Conservation (phyloP, 2,113 vertebrate genomes). For the Poeciliopsis turrubarensis region DNA sequence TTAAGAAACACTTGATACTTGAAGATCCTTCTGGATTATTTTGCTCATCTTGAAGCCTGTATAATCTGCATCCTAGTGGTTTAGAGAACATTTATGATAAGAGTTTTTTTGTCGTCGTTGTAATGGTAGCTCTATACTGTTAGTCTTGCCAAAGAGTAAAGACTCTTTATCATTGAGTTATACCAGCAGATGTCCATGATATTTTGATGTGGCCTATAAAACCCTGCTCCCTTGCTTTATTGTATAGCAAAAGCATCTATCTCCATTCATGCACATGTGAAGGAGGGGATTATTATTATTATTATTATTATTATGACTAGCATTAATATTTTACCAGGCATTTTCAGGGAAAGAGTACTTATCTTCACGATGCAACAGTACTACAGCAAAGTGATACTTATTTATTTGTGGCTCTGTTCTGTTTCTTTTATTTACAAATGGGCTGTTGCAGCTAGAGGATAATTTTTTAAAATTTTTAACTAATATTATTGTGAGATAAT, state of each 20-base stretch:
- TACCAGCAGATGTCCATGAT: constrained; percentile 68
- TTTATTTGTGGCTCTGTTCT: constrained; percentile 61
- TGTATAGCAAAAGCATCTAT: constrained; percentile 19
- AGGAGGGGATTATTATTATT: not conserved
- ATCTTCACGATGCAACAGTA: constrained; percentile 82
- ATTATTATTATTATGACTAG: not conserved
- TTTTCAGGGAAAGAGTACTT: constrained; percentile 92
- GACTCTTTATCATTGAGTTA: constrained; percentile 53
- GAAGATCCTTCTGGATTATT: constrained; percentile 68
- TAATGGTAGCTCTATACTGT: constrained; percentile 34
- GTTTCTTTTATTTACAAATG: constrained; percentile 57
- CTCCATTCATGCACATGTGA: not conserved
- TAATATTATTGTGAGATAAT: constrained; percentile 53
- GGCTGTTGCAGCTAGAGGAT: constrained; percentile 37
- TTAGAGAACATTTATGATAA: constrained; percentile 56
- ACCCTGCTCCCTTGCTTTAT: constrained; percentile 45
- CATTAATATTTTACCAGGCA: constrained; percentile 77
- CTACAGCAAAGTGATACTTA: constrained; percentile 62
- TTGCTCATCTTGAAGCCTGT: constrained; percentile 65
- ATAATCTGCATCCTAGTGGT: constrained; percentile 70
- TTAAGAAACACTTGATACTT: constrained; percentile 70
- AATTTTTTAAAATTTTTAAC: constrained; percentile 64
- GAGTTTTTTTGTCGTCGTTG: constrained; percentile 46
- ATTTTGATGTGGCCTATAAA: constrained; percentile 51
- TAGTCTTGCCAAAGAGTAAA: constrained; percentile 74